phyloP scores from a whole-genome alignment of 1,140 invertebrate genomes.

The Drosophila sechellia region DNA sequence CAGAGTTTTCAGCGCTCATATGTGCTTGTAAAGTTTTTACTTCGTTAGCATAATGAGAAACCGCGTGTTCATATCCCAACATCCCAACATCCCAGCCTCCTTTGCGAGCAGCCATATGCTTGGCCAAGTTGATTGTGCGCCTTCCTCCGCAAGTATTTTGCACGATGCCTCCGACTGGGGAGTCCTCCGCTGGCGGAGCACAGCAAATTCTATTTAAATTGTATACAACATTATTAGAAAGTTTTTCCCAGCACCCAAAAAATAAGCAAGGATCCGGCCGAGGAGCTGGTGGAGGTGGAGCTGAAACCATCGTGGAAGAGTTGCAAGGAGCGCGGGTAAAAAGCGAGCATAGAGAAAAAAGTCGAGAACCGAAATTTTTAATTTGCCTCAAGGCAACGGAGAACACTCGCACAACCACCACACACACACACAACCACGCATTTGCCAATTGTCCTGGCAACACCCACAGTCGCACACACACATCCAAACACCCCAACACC shows the following conservation, averaged over 20 bases:
- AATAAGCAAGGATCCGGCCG: constrained; percentile 12
- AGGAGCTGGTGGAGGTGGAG: background rate
- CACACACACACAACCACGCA: constrained; percentile 20
- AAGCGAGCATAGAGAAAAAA: constrained; percentile 67
- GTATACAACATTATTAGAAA: constrained; percentile 84
- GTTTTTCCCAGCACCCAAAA: constrained; percentile 59
- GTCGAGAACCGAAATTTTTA: constrained; percentile 82
- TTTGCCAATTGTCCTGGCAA: constrained; percentile 60
- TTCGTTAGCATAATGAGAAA: constrained; percentile 84
- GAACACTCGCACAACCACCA: constrained; percentile 32
- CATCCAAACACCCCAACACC: background rate
- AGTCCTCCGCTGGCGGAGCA: constrained; percentile 4
- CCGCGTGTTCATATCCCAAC: constrained; percentile 78
- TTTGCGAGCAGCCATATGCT: constrained; percentile 51
- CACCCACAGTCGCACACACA: background rate
- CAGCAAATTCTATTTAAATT: constrained; percentile 84
- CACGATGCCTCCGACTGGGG: constrained; percentile 19
- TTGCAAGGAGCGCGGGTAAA: constrained; percentile 58
- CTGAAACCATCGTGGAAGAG: constrained; percentile 39
- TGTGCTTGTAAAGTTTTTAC: constrained; percentile 84
- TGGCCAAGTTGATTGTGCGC: constrained; percentile 68
- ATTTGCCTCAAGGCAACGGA: constrained; percentile 74
- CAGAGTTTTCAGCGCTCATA: constrained; percentile 60
- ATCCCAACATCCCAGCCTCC: constrained; percentile 46
- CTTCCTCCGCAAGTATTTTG: constrained; percentile 71